Base-by-base conservation (phyloP, 1,140 invertebrate genomes). In the Matsumurasca onukii region DNA sequence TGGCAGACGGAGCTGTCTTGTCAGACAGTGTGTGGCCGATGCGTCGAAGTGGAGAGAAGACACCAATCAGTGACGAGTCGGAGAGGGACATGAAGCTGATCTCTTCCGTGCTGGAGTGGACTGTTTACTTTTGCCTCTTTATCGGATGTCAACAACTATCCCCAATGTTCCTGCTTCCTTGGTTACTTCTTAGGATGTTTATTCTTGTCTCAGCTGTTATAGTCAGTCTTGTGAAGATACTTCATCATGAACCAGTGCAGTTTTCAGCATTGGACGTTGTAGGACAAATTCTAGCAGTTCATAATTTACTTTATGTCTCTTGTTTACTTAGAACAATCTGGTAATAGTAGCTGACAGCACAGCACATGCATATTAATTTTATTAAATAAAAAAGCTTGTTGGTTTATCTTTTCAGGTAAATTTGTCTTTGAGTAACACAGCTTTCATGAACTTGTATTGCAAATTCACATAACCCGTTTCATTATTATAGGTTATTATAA, bases 21-120 rank as follows among this genome's bases (percentile, higher is more conserved):
- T 59, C 55, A 12, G 24, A 59, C 55, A 25, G 22, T 9, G 24
- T 29, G 3, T 59, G 55, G 55, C 22, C 55, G 3, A 59, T 59
- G 55, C 15, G 15, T 59, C 24, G 15, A 5, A 29, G 13, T 15
- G 55, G 24, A 13, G 24, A 29, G 25, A n/a, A 59, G 5, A 25
- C 25, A 29, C 25, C 55, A 59, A 27, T 59, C 15, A 59, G 55
- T 29, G 25, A 29, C 13, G 22, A 59, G 25, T 27, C 2, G 25
- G 55, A 59, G 25, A 59, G 55, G 24, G 55, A 59, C 25, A 29
- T 59, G 15, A 59, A 59, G 24, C 55, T 59, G 15, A 24, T 59
- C 9, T 27, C 55, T 9, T 22, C 55, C 13, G 55, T 59, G 12
- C 2, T 59, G 5, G 55, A 59, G 25, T 59, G 55, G 55, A 59